Percentiles rank a stretch among this genome's conserved stretches.
Conservation (phyloP, 2,888 invertebrate species). For the Stegophylla sp. region DNA sequence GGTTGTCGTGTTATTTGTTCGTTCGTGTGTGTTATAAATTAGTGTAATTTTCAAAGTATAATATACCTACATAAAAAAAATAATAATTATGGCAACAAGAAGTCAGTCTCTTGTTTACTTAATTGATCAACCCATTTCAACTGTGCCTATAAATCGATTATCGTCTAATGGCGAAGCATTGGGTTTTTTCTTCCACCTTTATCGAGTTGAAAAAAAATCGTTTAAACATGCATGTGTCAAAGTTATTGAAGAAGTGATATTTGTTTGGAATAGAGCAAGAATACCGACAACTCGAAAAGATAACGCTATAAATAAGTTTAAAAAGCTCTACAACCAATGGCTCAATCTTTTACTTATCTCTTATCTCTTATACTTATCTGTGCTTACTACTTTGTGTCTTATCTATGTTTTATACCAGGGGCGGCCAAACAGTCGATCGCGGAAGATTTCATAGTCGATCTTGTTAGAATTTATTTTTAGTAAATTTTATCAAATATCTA, state of each 20-base stretch:
- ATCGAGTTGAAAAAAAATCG: conserved; percentile 9
- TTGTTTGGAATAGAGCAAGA: conserved; percentile 25
- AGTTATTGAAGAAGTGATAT: conserved; percentile 16
- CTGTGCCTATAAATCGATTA: conserved; percentile 6
- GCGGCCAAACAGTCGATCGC: too few species aligned
- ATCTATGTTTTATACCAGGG: too few species aligned
- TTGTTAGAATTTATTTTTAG: too few species aligned
- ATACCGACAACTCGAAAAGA: conserved; percentile 21
- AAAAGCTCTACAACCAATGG: conserved; percentile 12
- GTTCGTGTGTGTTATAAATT: background rate
- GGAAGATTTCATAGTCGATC: too few species aligned
- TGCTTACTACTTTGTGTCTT: too few species aligned
- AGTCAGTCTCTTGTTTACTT: conserved; percentile 22
- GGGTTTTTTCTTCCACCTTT: conserved; percentile 4
- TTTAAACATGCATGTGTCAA: conserved; percentile 6
- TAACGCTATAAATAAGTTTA: background rate
- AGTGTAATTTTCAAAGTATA: background rate
- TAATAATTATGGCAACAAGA: conserved; percentile 2
- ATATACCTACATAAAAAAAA: background rate
- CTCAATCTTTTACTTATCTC: conserved; percentile 5
- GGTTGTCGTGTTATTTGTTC: too few species aligned
- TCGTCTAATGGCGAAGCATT: conserved; percentile 21
- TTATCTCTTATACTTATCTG: too few species aligned
- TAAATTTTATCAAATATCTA: too few species aligned
- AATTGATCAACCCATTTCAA: conserved; percentile 3